These are phyloP conservation scores for Pentamera pediparva DNA, from an alignment of 53 echinoderm and acorn worm species.

Conservation along the genomic window DNA sequence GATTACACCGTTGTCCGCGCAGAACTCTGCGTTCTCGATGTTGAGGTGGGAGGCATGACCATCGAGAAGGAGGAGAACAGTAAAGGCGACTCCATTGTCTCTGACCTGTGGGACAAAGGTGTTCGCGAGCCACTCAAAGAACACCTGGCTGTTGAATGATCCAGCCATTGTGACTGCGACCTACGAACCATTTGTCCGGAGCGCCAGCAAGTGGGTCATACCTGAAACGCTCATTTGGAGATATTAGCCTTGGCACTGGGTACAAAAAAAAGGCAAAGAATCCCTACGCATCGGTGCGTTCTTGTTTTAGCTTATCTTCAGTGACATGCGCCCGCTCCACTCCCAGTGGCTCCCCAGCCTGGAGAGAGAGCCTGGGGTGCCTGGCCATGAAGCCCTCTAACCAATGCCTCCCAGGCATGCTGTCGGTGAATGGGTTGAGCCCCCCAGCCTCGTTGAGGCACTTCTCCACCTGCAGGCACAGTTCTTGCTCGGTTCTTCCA, in stretches of 20 bases:
- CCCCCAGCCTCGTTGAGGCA: neutral
- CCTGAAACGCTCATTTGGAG: neutral
- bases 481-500: neutral
- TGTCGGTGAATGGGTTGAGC: neutral
- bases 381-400: too few species aligned
- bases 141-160: slow-evolving; percentile 8
- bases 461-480: neutral
- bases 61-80: slow-evolving; percentile 39
- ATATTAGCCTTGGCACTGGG: neutral
- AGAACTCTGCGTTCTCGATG: slow-evolving; percentile 7
- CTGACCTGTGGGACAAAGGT: neutral
- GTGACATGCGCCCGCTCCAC: neutral
- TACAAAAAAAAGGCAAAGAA: neutral
- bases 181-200: neutral
- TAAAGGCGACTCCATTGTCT: neutral
- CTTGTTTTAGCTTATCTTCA: neutral
- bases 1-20: slow-evolving; percentile 24
- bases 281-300: neutral
- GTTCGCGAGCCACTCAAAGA: slow-evolving; percentile 16
- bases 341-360: neutral
- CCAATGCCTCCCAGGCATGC: too few species aligned
- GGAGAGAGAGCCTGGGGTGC: neutral
- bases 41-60: slow-evolving; percentile 34
- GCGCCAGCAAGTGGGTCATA: slow-evolving; percentile 18
- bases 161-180: slow-evolving; percentile 25